Evolutionary conservation across 2,797 vertebrate species (phyloP), one percentile per base, ranked within the genome.

Genomic region (Graptemys geographica): DNA sequence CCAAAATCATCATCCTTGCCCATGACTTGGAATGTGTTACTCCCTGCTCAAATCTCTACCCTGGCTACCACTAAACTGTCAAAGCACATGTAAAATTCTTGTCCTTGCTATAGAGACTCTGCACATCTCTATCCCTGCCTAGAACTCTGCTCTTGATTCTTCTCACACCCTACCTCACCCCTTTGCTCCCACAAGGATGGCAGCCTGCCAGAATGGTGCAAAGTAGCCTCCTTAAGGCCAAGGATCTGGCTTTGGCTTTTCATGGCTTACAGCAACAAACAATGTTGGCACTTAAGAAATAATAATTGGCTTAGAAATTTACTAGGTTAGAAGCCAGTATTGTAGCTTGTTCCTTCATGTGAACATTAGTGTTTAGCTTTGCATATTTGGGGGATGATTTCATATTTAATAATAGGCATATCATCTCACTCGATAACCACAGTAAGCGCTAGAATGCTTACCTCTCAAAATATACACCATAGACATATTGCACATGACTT

Each of bases 381-480:
- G 16, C n/a, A 72, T 72, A 72, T 72, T 72, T 72, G 37, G 10
- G 10, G 65, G 65, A 37, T 72, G 65, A 41, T 41, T 72, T 41
- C n/a, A 72, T 37, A 12, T 41, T 72, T 72, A 72, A 72, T 72
- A 72, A 37, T 72, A 72, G 19, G n/a, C 84, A 1, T 23, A 69
- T 4, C 69, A 23, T 9, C 55, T 21, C 23, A 15, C 8, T 57
- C 41, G 53, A 69, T 81, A 86, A 28, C n/a, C 33, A 11, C 2
- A 6, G 21, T 25, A 86, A 49, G 49, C 28, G 44, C 41, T 62
- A 37, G 86, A 65, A 2, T 44, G 19, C 65, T 37, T 5, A 80
- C 47, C 44, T 78, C 41, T 78, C 8, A 19, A 55, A 6, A 23
- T 69, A 51, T 0, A 0, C 18, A 49, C 25, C 12, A 55, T 5